Percentiles rank a stretch among this genome's conserved stretches.
These are phyloP conservation scores for Nymphalis io DNA, from an alignment of 1,140 invertebrate genomes.

Conservation along the genomic window DNA sequence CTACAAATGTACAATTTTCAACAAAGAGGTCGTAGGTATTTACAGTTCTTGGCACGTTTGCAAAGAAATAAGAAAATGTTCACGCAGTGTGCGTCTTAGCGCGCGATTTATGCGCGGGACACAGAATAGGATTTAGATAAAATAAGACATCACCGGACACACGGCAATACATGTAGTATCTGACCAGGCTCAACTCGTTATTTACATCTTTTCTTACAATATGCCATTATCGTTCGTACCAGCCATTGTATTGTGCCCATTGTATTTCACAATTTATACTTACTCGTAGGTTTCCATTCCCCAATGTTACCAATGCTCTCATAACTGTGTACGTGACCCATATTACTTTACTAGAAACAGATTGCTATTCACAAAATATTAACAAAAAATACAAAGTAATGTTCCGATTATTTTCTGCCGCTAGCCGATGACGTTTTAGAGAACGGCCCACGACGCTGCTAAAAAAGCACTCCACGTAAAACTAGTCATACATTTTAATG, in stretches of 20 bases:
- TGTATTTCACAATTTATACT: slow-evolving; percentile 40
- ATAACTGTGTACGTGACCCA: slow-evolving; percentile 32
- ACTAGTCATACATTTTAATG: neutral
- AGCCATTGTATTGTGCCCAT: slow-evolving; percentile 37
- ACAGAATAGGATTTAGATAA: slow-evolving; percentile 77
- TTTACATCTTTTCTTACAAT: slow-evolving; percentile 62
- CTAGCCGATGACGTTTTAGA: slow-evolving; percentile 1
- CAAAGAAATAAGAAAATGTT: slow-evolving; percentile 74
- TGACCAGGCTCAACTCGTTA: slow-evolving; percentile 54
- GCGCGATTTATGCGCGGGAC: slow-evolving; percentile 73
- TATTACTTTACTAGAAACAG: slow-evolving; percentile 20
- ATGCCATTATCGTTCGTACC: slow-evolving; percentile 45
- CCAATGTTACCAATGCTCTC: slow-evolving; percentile 22
- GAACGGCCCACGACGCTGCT: neutral
- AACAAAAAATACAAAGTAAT: slow-evolving; percentile 15
- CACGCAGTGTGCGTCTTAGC: slow-evolving; percentile 72
- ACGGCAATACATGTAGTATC: slow-evolving; percentile 33
- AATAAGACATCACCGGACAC: slow-evolving; percentile 63
- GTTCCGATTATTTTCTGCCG: slow-evolving; percentile 5
- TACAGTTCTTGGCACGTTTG: slow-evolving; percentile 77
- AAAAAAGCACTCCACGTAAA: neutral
- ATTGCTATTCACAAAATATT: slow-evolving; percentile 15
- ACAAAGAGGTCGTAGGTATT: slow-evolving; percentile 48
- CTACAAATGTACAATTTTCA: slow-evolving; percentile 35
- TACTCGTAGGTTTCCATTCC: slow-evolving; percentile 32